Percentiles rank a stretch among this genome's conserved stretches.
phyloP scores from a whole-genome alignment of 1,140 invertebrate species.

The Euwallacea similis region DNA sequence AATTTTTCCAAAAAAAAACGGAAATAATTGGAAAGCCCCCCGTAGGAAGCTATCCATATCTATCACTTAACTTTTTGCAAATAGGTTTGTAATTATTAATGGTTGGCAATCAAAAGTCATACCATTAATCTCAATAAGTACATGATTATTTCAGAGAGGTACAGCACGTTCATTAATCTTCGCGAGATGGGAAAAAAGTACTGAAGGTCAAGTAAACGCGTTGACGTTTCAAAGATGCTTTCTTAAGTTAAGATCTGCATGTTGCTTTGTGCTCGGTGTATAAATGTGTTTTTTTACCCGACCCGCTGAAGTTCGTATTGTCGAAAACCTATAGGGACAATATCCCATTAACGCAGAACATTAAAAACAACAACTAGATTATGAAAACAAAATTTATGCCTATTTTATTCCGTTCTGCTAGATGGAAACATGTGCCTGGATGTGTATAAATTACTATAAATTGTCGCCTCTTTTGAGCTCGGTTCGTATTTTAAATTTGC shows the following conservation, averaged over 20 bases:
- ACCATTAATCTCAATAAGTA: conserved; percentile 43
- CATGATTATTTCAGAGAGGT: conserved; percentile 41
- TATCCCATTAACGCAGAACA: neutral
- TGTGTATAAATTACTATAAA: conserved; percentile 13
- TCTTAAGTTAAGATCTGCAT: neutral
- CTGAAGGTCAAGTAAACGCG: conserved; percentile 3
- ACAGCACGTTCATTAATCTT: conserved; percentile 37
- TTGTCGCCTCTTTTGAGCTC: conserved; percentile 8
- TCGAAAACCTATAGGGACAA: neutral
- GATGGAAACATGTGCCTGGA: conserved; percentile 13
- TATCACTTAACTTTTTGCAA: conserved; percentile 28
- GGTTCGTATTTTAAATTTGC: neutral
- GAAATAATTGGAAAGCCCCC: neutral
- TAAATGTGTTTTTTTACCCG: neutral
- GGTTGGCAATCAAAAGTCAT: conserved; percentile 31
- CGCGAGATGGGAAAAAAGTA: neutral
- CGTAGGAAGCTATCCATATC: conserved; percentile 11
- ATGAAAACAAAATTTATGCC: conserved; percentile 15
- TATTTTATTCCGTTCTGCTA: conserved; percentile 11
- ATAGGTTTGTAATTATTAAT: conserved; percentile 32
- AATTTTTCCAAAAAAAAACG: too few relatives aligned
- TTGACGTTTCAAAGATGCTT: conserved; percentile 1
- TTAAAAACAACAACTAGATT: conserved; percentile 6
- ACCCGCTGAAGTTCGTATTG: neutral
- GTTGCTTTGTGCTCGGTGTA: neutral